Percentiles rank a stretch among this genome's conserved stretches.
phyloP scores from a whole-genome alignment of 64 coral and sea anemone species.

The Dendronephthya gigantea region DNA sequence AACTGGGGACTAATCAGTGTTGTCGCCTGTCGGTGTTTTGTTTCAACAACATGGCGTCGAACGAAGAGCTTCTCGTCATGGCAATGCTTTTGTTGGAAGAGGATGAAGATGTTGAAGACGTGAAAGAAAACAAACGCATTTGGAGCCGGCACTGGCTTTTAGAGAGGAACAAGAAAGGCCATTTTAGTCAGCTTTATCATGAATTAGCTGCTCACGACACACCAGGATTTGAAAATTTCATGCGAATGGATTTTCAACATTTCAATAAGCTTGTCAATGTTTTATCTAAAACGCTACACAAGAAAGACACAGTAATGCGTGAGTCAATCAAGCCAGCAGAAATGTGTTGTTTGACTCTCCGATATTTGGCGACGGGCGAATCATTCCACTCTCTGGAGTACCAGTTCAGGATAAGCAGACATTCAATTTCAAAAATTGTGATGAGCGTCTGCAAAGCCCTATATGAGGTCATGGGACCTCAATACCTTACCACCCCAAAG shows the following conservation, averaged over 20 bases:
- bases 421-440: slow-evolving; percentile 22
- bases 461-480: not conserved
- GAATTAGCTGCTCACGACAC: not conserved
- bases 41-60: not conserved
- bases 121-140: not conserved
- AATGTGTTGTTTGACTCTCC: slow-evolving; percentile 30
- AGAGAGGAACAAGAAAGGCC: not conserved
- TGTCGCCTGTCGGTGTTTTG: no score
- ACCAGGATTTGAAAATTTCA: not conserved
- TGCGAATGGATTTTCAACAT: not conserved
- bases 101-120: not conserved
- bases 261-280: not conserved
- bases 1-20: no score
- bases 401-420: slow-evolving; percentile 28
- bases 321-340: slow-evolving; percentile 38
- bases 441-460: slow-evolving; percentile 19
- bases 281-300: not conserved
- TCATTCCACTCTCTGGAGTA: slow-evolving; percentile 38
- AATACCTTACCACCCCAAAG: not conserved
- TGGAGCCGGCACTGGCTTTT: not conserved
- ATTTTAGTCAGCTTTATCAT: not conserved
- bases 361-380: slow-evolving; percentile 47
- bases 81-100: not conserved
- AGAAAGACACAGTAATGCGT: slow-evolving; percentile 18
- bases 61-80: not conserved